A percentile compares a stretch with the other conserved stretches of the same genome.
These are phyloP conservation scores for Chouioia cunea DNA, from an alignment of 2,888 invertebrate species.

Conservation along the genomic window DNA sequence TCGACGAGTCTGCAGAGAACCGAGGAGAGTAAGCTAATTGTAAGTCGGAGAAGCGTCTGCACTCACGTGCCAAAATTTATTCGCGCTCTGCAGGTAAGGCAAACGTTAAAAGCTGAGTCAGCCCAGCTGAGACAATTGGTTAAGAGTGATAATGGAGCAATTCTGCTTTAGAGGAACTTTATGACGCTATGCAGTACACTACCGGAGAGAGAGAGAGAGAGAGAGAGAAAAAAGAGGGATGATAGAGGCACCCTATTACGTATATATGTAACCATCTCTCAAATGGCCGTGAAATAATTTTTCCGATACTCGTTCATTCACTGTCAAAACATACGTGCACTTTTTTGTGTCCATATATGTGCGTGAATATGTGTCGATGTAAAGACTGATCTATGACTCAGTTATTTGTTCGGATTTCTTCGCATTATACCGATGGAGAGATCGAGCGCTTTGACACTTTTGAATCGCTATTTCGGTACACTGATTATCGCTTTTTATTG, in stretches of 20 bases:
- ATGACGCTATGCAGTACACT: conserved; percentile 49
- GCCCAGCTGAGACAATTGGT: conserved; percentile 55
- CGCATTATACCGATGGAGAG: background rate
- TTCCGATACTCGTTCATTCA: conserved; percentile 29
- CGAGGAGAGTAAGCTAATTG: conserved; percentile 33
- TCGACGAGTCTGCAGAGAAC: conserved; percentile 28
- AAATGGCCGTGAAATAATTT: conserved; percentile 44
- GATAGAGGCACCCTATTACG: background rate
- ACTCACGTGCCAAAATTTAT: conserved; percentile 40
- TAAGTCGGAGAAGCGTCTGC: conserved; percentile 26
- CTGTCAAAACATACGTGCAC: conserved; percentile 23
- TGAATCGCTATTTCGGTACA: too few relatives aligned
- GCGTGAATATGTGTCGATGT: background rate
- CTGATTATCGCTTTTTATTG: too few relatives aligned
- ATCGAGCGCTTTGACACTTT: too few relatives aligned
- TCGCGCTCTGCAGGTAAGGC: background rate
- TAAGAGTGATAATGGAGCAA: conserved; percentile 58
- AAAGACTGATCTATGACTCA: conserved; percentile 6
- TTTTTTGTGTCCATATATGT: background rate
- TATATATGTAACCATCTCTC: background rate
- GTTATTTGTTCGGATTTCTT: conserved; percentile 15
- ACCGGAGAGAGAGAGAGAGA: too few relatives aligned
- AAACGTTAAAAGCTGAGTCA: background rate
- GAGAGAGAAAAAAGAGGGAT: too few relatives aligned
- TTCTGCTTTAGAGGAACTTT: conserved; percentile 58